Conservation (phyloP, 2,888 invertebrate genomes). For the Stenodera caucasica region DNA sequence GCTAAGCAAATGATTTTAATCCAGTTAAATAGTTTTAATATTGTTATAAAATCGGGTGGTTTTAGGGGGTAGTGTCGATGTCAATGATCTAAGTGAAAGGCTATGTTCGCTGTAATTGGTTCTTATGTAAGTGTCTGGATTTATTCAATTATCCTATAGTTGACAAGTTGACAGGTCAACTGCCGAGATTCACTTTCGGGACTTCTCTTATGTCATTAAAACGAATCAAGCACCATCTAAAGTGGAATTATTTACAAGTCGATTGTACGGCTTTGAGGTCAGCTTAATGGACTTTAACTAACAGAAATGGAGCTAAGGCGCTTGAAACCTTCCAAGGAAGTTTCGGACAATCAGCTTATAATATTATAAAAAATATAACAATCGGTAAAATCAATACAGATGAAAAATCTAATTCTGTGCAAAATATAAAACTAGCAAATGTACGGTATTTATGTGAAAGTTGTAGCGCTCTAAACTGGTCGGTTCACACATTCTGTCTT, state of each 20-base stretch:
- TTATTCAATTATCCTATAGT: constrained; percentile 19
- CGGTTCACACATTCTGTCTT: constrained; percentile 17
- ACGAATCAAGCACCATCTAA: background rate
- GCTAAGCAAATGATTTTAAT: background rate
- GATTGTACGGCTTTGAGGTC: constrained; percentile 27
- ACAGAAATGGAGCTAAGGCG: constrained; percentile 7
- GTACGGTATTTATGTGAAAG: background rate
- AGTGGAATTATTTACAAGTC: background rate
- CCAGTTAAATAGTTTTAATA: constrained; percentile 9
- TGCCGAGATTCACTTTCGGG: constrained; percentile 19
- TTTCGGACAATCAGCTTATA: background rate
- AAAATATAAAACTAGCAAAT: background rate
- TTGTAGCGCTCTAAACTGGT: background rate
- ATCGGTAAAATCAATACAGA: too few species aligned
- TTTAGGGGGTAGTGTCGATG: constrained; percentile 15
- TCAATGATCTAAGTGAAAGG: constrained; percentile 8
- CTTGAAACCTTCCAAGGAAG: constrained; percentile 10
- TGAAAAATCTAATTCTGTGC: too few species aligned
- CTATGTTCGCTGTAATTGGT: constrained; percentile 19
- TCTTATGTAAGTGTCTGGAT: constrained; percentile 13
- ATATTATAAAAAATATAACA: too few species aligned
- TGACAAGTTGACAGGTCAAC: constrained; percentile 23
- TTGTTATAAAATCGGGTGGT: constrained; percentile 11
- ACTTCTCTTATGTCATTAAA: constrained; percentile 30
- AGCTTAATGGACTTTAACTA: constrained; percentile 22